Evolutionary conservation across 2,113 vertebrate genomes (phyloP), one percentile per base, ranked within the genome.

Genomic region (Fulica atra): DNA sequence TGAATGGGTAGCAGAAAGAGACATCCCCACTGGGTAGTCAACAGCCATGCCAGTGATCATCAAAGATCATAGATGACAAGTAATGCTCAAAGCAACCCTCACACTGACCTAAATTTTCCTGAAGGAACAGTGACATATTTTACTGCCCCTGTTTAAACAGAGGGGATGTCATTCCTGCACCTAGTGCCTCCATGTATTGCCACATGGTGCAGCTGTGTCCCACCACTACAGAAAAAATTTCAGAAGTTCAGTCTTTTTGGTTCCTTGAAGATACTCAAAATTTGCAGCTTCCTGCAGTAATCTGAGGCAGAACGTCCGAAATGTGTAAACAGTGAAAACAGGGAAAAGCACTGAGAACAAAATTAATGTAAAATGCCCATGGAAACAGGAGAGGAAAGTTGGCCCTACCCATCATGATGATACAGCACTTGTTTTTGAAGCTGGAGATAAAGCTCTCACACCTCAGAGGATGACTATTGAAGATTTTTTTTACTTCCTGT

Each of bases 361-460:
- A 69, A 77, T 65, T 57, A 36, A 51, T 3, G 0, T 64, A 50
- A 65, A 59, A 44, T 1, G 0, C 4, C 10, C 8, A 16, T 35
- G 28, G 7, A 21, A 51, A 16, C 24, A 48, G 51, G 28, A 46
- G 13, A 69, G 6, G n/a, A 86, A 35, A n/a, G 2, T 68, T 86
- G 15, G 10, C 21, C 17, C 24, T 57, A 28, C 70, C 35, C 1
- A 24, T 44, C 0, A 0, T 1, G 4, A 53, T 36, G 44, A 40
- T 10, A 28, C 3, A 59, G 9, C 8, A 25, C 10, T 66, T 4
- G 1, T 64, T 89, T 51, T 56, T 86, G 70, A 81, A 56, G 15
- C 5, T 20, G 29, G 13, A 88, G 9, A n/a, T 51, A 69, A 70
- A 73, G 7, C 4, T 88, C 17, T 60, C 16, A 16, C 25, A 36